These are phyloP conservation scores for Merops nubicus DNA, from an alignment of 2,113 vertebrate genomes.

Conservation along the genomic window DNA sequence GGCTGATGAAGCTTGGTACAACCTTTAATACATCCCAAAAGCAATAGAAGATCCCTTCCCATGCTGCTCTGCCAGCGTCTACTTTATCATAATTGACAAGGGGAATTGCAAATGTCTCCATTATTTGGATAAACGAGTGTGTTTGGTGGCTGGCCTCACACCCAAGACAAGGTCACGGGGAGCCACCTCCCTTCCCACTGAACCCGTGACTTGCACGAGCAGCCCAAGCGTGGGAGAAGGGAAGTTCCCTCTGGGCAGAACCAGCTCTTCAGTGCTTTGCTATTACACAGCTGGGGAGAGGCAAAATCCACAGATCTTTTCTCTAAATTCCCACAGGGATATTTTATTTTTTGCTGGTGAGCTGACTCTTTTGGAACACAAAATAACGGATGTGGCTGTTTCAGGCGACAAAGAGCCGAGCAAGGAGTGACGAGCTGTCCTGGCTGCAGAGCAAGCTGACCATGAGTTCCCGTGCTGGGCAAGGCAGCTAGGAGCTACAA, in stretches of 20 bases:
- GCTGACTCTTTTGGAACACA: not conserved
- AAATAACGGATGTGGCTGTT: not conserved
- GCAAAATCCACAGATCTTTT: not conserved
- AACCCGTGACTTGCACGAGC: not conserved
- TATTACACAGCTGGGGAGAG: not conserved
- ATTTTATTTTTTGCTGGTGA: not conserved
- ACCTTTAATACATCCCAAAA: not conserved
- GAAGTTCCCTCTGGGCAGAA: not conserved
- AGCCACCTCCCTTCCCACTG: not conserved
- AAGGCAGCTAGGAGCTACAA: not conserved
- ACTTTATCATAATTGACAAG: slow-evolving; percentile 32
- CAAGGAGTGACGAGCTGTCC: not conserved
- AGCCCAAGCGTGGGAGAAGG: not conserved
- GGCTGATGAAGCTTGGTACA: not conserved
- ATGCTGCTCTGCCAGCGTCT: not conserved
- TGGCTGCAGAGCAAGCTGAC: no score
- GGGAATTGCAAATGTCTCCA: not conserved
- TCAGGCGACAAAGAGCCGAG: not conserved
- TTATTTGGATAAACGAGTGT: slow-evolving; percentile 16
- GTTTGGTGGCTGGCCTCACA: not conserved
- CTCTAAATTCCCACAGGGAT: not conserved
- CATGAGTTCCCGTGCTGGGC: not conserved
- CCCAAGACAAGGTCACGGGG: not conserved
- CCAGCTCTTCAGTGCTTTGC: not conserved
- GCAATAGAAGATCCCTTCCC: not conserved